Evolutionary conservation across 2,113 vertebrate species (phyloP).

Genomic region (Corythaixoides concolor): DNA sequence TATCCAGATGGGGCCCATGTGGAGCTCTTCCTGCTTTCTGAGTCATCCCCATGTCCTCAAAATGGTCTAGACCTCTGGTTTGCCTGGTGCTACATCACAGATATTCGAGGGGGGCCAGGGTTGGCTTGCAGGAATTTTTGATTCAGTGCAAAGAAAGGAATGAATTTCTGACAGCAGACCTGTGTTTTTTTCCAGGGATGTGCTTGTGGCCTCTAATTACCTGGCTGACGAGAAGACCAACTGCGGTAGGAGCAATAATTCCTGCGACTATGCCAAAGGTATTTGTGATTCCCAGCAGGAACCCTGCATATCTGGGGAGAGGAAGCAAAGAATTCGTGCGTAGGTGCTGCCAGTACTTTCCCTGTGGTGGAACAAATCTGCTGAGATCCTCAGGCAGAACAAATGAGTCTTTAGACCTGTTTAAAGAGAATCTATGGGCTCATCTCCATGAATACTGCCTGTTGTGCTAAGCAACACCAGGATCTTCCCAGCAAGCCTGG

Average conservation of each 20-base stretch:
- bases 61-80: neutral
- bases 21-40: neutral
- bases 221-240: slow-evolving; percentile 70
- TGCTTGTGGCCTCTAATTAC: slow-evolving; percentile 22
- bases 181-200: neutral
- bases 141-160: neutral
- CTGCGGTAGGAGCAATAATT: slow-evolving; percentile 68
- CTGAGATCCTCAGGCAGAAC: too few species aligned
- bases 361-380: too few species aligned
- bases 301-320: slow-evolving; percentile 65
- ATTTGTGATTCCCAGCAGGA: slow-evolving; percentile 81
- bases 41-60: neutral
- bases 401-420: too few species aligned
- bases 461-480: too few species aligned
- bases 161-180: neutral
- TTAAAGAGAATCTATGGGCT: neutral
- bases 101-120: rapidly evolving
- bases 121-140: neutral
- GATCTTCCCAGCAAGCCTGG: too few species aligned
- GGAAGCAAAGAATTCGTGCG: neutral
- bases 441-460: neutral
- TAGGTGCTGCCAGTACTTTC: neutral
- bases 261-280: slow-evolving; percentile 76
- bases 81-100: neutral
- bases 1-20: neutral